These are phyloP conservation scores for Aspiorhynchus laticeps DNA, from an alignment of 2,113 vertebrate genomes.

Conservation along the genomic window DNA sequence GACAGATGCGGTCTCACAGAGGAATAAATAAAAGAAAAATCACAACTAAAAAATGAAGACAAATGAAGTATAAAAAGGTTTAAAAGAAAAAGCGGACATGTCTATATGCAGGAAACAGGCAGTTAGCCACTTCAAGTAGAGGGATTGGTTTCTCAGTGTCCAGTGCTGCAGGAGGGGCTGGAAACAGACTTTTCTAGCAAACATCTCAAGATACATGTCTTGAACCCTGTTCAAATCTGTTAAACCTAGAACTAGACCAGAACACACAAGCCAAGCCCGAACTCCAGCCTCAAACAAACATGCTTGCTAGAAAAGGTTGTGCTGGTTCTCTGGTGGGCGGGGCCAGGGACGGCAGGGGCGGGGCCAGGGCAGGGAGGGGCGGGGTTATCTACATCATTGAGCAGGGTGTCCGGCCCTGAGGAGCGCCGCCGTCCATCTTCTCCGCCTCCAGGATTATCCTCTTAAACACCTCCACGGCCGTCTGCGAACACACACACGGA, in stretches of 20 bases:
- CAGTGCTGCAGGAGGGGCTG: slow-evolving; percentile 64
- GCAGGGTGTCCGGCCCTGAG: slow-evolving; percentile 94
- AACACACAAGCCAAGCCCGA: slow-evolving; percentile 25
- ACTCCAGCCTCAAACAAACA: slow-evolving; percentile 38
- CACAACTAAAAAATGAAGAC: slow-evolving; percentile 62
- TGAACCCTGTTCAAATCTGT: slow-evolving; percentile 30
- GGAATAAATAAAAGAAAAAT: slow-evolving; percentile 65
- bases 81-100: slow-evolving; percentile 69
- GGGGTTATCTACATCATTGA: slow-evolving; percentile 87
- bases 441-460: slow-evolving; percentile 99
- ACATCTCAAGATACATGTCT: slow-evolving; percentile 45
- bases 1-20: slow-evolving; percentile 57
- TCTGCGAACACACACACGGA: slow-evolving; percentile 74
- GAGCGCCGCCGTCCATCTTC: slow-evolving; percentile 94
- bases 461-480: slow-evolving; percentile 93
- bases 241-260: not conserved
- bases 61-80: slow-evolving; percentile 75
- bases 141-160: slow-evolving; percentile 84
- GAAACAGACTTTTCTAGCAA: slow-evolving; percentile 60
- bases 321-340: slow-evolving; percentile 44
- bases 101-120: slow-evolving; percentile 80
- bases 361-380: not conserved
- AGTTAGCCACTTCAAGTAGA: slow-evolving; percentile 88
- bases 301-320: slow-evolving; percentile 54
- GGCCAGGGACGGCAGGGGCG: not conserved